Evolutionary conservation across 2,888 invertebrate species (phyloP).

Genomic region (Eupeodes latifasciatus): DNA sequence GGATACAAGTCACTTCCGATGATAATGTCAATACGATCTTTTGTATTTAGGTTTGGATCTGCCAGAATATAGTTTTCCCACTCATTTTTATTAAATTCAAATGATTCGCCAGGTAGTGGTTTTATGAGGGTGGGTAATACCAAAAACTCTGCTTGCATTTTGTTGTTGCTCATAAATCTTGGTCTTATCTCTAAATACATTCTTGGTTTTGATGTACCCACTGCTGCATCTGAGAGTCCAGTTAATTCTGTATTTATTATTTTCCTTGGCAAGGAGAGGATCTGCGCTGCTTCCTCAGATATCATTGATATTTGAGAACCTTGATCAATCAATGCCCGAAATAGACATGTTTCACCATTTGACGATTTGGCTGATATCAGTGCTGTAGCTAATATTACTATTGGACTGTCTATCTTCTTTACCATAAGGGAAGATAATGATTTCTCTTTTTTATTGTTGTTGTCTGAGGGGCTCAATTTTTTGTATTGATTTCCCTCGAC

Average conservation of each 20-base stretch:
- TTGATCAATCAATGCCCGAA: slow-evolving; percentile 60
- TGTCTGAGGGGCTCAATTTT: background rate
- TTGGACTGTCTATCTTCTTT: no score
- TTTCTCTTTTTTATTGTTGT: background rate
- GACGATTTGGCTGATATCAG: no score
- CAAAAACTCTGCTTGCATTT: background rate
- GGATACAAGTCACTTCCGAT: no score
- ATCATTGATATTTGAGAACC: slow-evolving; percentile 58
- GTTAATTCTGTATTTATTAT: slow-evolving; percentile 39
- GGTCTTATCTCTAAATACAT: slow-evolving; percentile 43
- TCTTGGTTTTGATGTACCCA: slow-evolving; percentile 9
- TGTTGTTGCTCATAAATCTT: slow-evolving; percentile 47
- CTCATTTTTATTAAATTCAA: no score
- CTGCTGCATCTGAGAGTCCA: slow-evolving; percentile 44
- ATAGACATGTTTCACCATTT: slow-evolving; percentile 42
- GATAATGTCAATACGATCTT: no score
- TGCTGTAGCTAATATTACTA: no score
- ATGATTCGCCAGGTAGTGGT: no score
- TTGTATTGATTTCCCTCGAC: background rate
- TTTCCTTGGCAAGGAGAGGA: slow-evolving; percentile 41
- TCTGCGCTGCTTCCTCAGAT: slow-evolving; percentile 58
- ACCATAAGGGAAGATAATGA: no score
- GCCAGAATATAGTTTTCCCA: no score
- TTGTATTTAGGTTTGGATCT: no score
- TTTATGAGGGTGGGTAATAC: no score